Base-by-base conservation (phyloP, 2,888 invertebrate species). In the Cyclophora albipunctata region DNA sequence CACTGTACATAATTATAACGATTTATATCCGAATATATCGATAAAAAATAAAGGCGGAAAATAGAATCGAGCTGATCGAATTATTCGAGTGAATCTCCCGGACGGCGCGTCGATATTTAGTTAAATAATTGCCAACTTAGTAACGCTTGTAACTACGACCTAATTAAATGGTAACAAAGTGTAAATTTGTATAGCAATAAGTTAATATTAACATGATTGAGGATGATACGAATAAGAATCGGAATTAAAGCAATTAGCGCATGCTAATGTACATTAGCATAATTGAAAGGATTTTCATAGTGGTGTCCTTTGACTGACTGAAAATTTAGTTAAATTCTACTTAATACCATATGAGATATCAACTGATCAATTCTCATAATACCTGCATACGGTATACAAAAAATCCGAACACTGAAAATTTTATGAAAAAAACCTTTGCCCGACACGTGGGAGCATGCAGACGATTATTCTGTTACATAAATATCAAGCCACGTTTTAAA, bases 11-110 rank as follows among this genome's bases (percentile, higher is more conserved):
- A 42, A 54, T 48, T 42, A 49, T 42, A n/a, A 42, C 42, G 20
- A 2, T 42, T n/a, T 7, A 53, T 49, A 54, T 58, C 53, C 51
- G 56, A 35, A 54, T 59, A 54, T 49, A 54, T 46, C 49, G 50
- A 46, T 55, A 63, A 63, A 63, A 66, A 64, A 62, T 51, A 59
- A 56, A 61, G 66, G 64, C 66, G 65, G 67, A 70, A 64, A 78
- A 63, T 50, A 59, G 56, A 64, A 72, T 73, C 78, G 75, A 77
- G 73, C 52, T 73, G 81, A 78, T 81, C 80, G 81, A 83, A 62
- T 84, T 84, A 83, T 79, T 74, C 76, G 75, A 65, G 79, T 81
- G 82, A 48, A 81, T 78, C 79, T 79, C 86, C 87, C 78, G 85
- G 85, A 84, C 60, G 66, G 50, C 47, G 45, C 48, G 47, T 49